phyloP scores from a whole-genome alignment of 1,140 invertebrate genomes.

The Drosophila grimshawi region DNA sequence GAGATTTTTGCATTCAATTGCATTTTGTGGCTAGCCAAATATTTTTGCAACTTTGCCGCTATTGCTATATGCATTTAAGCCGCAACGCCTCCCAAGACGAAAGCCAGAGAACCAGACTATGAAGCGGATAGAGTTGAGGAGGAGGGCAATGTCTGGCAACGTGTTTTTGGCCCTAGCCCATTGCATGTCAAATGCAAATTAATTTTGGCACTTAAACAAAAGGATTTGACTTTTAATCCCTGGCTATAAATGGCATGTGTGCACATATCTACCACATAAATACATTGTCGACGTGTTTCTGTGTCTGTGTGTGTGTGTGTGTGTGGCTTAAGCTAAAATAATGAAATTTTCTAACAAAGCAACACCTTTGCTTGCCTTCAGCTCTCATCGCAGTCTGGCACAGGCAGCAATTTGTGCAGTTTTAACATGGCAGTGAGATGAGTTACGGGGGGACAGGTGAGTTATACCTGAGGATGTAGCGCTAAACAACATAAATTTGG shows the following conservation, averaged over 20 bases:
- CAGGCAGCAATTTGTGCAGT: conserved; percentile 65
- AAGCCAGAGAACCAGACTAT: conserved; percentile 1
- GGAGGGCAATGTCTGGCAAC: conserved; percentile 55
- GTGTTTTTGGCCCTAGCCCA: conserved; percentile 70
- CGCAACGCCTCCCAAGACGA: conserved; percentile 60
- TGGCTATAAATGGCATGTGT: conserved; percentile 81
- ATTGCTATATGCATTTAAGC: conserved; percentile 24
- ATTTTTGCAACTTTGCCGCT: conserved; percentile 42
- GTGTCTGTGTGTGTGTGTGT: conserved; percentile 23
- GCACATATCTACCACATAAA: conserved; percentile 63
- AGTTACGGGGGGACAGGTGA: conserved; percentile 5
- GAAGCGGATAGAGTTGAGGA: conserved; percentile 1
- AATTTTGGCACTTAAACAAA: conserved; percentile 83
- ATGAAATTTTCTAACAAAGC: conserved; percentile 81
- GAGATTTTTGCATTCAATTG: conserved; percentile 68
- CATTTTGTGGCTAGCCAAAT: conserved; percentile 54
- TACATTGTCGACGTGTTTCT: conserved; percentile 25
- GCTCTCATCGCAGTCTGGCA: conserved; percentile 50
- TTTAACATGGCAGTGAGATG: conserved; percentile 38
- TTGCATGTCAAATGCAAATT: conserved; percentile 83
- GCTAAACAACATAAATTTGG: conserved; percentile 22
- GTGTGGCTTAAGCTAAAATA: conserved; percentile 76
- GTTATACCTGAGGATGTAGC: conserved; percentile 21
- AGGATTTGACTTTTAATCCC: conserved; percentile 82
- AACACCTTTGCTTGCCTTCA: conserved; percentile 67